A percentile compares a stretch with the other conserved stretches of the same genome.
These are phyloP conservation scores for Philaenus spumarius DNA, from an alignment of 1,140 invertebrate species.

Conservation along the genomic window DNA sequence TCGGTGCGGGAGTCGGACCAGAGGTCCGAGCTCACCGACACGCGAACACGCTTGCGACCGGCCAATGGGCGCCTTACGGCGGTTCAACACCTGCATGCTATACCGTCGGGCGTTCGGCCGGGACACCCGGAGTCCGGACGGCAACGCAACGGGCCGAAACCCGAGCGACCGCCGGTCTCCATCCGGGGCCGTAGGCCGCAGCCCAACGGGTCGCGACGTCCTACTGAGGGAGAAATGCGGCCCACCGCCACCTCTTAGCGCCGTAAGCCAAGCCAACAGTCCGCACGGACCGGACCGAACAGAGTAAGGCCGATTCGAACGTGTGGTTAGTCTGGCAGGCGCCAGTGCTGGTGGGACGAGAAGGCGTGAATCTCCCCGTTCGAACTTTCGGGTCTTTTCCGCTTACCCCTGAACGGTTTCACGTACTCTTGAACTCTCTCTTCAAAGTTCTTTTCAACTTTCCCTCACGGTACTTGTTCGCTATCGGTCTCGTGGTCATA, in stretches of 20 bases:
- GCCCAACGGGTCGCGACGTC: too few relatives aligned
- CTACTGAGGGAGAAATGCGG: too few relatives aligned
- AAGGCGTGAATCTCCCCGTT: constrained; percentile 22
- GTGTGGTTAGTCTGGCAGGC: too few relatives aligned
- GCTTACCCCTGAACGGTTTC: constrained; percentile 69
- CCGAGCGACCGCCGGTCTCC: constrained; percentile 18
- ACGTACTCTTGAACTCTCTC: constrained; percentile 81
- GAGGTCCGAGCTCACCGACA: neutral
- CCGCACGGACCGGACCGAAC: too few relatives aligned
- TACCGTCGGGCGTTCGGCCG: constrained; percentile 11
- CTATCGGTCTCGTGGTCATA: constrained; percentile 77
- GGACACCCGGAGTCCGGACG: constrained; percentile 41
- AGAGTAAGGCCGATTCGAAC: too few relatives aligned
- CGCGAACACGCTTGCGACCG: neutral
- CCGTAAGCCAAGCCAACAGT: too few relatives aligned
- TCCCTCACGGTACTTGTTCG: constrained; percentile 87
- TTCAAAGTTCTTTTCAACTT: constrained; percentile 87
- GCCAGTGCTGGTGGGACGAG: too few relatives aligned
- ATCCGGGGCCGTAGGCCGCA: too few relatives aligned
- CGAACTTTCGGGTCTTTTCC: constrained; percentile 39
- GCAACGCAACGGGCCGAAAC: constrained; percentile 38
- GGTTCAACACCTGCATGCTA: neutral
- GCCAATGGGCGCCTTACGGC: constrained; percentile 4
- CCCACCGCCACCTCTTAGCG: too few relatives aligned
- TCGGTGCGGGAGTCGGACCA: constrained; percentile 2